phyloP scores from a whole-genome alignment of 1,140 invertebrate species.

The Drosophila kanapiae region DNA sequence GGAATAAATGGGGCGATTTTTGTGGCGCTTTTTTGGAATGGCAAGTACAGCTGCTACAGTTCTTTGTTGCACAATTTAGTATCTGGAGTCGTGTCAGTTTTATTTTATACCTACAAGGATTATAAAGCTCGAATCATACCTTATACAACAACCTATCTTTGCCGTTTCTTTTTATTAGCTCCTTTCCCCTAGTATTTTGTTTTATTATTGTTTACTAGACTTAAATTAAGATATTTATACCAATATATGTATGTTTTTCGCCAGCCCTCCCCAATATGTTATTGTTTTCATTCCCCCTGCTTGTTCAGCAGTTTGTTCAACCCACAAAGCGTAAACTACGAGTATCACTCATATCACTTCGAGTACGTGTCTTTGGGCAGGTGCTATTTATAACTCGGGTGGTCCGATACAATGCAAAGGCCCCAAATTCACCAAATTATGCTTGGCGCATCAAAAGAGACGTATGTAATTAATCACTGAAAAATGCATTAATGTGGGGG shows the following conservation, averaged over 20 bases:
- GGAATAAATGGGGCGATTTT: conserved; percentile 23
- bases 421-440: conserved; percentile 40
- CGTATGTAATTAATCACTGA: conserved; percentile 40
- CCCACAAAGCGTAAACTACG: conserved; percentile 31
- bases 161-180: not conserved
- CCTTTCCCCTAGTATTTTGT: not conserved
- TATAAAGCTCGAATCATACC: too few species aligned
- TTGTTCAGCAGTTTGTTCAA: conserved; percentile 59
- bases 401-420: conserved; percentile 31
- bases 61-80: not conserved
- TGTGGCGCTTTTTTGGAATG: not conserved
- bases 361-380: conserved; percentile 44
- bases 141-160: not conserved
- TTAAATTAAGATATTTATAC: too few species aligned
- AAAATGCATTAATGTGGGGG: conserved; percentile 47
- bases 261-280: conserved; percentile 3
- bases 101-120: not conserved
- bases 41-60: not conserved
- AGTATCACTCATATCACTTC: conserved; percentile 22
- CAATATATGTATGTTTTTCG: too few species aligned
- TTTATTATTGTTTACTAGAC: too few species aligned
- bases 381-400: conserved; percentile 61
- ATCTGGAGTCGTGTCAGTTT: not conserved
- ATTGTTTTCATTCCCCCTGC: conserved; percentile 14
- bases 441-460: conserved; percentile 55